Evolutionary conservation across 2,888 invertebrate species (phyloP), one percentile per base, ranked within the genome.

Genomic region (Diarsia rubi): DNA sequence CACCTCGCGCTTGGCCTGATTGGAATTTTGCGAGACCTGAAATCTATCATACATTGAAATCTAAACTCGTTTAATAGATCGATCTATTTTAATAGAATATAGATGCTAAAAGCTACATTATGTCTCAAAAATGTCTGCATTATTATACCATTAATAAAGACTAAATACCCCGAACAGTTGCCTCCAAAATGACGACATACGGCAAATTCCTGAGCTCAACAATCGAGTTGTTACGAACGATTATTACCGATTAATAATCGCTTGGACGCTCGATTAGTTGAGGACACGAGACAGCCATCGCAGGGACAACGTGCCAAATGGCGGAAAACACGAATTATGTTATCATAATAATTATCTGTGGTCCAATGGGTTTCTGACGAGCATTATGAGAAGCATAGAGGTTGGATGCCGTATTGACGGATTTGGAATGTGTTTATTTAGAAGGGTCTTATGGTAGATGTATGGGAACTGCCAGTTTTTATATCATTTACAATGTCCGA

Each of bases 321-420:
- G 92, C 91, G 92, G 92, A 91, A 91, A 89, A 88, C 88, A 87
- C 86, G 86, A 92, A 93, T 93, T 93, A 93, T 90, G 89, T 89
- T 90, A 89, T 93, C 92, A 89, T 87, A 90, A 92, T 87, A 86
- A 90, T 92, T 92, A 89, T 75, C 84, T 75, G 89, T 86, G 90
- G 87, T 70, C 81, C 76, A 79, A 69, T 88, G 82, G 82, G 70
- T 78, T 85, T 90, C 69, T 88, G 88, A 87, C 82, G 83, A 87
- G 75, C 47, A 75, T 82, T 87, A 87, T 88, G 84, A 87, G 86
- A 88, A 88, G 79, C 83, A 81, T 82, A 78, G 78, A 78, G 76
- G 82, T 81, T 77, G 19, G 66, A 74, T 62, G 66, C 78, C 52
- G 21, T 72, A 72, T 65, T 81, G 79, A 82, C 73, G 49, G 65